Evolutionary conservation across 2,888 invertebrate genomes (phyloP), one percentile per base, ranked within the genome.

Genomic region (Drosophila fulvimacula): DNA sequence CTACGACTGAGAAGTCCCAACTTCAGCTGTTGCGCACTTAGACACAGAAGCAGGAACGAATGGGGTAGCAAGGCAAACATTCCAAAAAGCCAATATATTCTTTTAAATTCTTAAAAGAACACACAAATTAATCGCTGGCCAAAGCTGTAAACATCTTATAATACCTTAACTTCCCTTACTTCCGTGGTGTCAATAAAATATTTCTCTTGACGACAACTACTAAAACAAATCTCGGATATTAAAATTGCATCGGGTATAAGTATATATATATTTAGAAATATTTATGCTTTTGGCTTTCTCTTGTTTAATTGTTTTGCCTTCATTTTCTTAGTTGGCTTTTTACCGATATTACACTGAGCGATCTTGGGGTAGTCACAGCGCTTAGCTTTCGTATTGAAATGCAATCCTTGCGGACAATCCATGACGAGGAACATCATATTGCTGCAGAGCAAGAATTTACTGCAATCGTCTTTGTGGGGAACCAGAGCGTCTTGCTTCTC

Each of bases 331-430:
- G 30, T 55, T 24, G 44, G n/a, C 10, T 69, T 83, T 9, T 24
- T 60, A 44, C 44, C 39, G 15, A 61, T 11, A 27, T 68, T 38
- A 24, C 91, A 90, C 5, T 82, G 67, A 0, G 89, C 90, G 0
- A 78, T 51, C 24, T 72, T 75, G 7, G 90, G 89, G 75, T 88
- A 90, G 49, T 91, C 90, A 42, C 90, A 90, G 4, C 82, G 78
- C 2, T 60, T 69, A 0, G 62, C 46, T 0, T 75, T 44, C 2
- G 53, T 44, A 75, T 82, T 89, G 24, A 91, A 90, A 49, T 90
- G 87, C 41, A 90, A 56, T 9, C 89, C 90, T 2, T 24, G 34
- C 4, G 90, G 90, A 53, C 90, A 90, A 19, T 73, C 53, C 84
- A 90, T 85, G 15, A 81, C 83, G 11, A 77, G 32, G 15, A 82